phyloP scores from a whole-genome alignment of 2,113 vertebrate genomes.

The Rhinoderma darwinii region DNA sequence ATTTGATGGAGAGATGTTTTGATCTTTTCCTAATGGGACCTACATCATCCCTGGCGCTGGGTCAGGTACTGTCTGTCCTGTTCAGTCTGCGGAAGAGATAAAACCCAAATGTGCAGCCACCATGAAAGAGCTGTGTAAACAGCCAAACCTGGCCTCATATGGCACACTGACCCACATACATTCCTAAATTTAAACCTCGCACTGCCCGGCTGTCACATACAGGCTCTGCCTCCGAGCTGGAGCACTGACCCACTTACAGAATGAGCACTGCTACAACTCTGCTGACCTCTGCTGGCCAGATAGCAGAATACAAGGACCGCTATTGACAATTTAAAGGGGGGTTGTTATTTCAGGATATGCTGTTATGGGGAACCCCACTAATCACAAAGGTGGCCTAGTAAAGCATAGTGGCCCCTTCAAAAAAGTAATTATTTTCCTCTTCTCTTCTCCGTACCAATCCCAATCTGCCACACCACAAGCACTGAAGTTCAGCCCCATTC shows the following conservation, averaged over 20 bases:
- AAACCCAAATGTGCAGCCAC: slow-evolving; percentile 39
- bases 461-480: too few species aligned
- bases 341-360: too few species aligned
- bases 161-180: slow-evolving; percentile 52
- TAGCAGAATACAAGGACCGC: neutral
- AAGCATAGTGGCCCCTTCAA: too few species aligned
- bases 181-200: slow-evolving; percentile 45
- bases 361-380: too few species aligned
- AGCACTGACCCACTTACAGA: slow-evolving; percentile 25
- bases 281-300: slow-evolving; percentile 31
- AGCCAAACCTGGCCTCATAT: slow-evolving; percentile 40
- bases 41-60: neutral
- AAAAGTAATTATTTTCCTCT: too few species aligned
- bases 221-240: slow-evolving; percentile 13
- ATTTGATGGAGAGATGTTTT: neutral
- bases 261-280: neutral
- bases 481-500: too few species aligned
- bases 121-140: slow-evolving; percentile 32
- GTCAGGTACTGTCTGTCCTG: slow-evolving; percentile 39
- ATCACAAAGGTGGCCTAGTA: too few species aligned
- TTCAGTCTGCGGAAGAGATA: slow-evolving; percentile 42
- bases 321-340: neutral
- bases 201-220: slow-evolving; percentile 29
- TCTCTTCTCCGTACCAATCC: too few species aligned
- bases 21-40: slow-evolving; percentile 10